Base-by-base conservation (phyloP, 2,888 invertebrate species). In the Heliconius cydno region DNA sequence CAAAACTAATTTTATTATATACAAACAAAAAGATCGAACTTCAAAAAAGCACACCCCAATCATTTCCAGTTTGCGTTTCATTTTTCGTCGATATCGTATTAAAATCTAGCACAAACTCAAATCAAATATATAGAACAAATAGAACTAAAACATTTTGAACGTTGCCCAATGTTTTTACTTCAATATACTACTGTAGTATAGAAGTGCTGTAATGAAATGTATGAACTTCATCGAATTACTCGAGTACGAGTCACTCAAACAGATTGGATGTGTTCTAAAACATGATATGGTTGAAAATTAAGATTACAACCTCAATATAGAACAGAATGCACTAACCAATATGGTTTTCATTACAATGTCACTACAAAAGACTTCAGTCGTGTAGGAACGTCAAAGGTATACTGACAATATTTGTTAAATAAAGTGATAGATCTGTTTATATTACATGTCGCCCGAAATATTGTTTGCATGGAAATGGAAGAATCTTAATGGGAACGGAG, bases 151-250 rank as follows among this genome's bases (percentile, higher is more conserved):
- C 74, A 25, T 41, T 75, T 75, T 10, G 13, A 63, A 38, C 38
- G 25, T 41, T 75, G 73, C 57, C 34, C 74, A 25, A 65, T 41
- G 74, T 65, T 75, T 75, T 75, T 65, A 57, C 63, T 57, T 65
- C 41, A 41, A 65, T 41, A 65, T 63, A 41, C 10, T 38, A 28
- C 6, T 38, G 3, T 57, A 15, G 41, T 75, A 63, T 63, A 38
- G 74, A 70, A 74, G 25, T 38, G 63, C 38, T 41, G 74, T n/a
- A n/a, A n/a, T n/a, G n/a, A n/a, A 74, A 74, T 74, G 41, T 19
- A 74, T 63, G 12, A 63, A 38, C 65, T 75, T 75, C 25, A 75
- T 75, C 63, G 65, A 65, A 75, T 75, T 75, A 75, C 74, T 75
- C n/a, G 74, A 38, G 28, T 41, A 63, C 65, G 41, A 65, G 74